phyloP scores from a whole-genome alignment of 2,797 vertebrate genomes.

The Gouania willdenowi region DNA sequence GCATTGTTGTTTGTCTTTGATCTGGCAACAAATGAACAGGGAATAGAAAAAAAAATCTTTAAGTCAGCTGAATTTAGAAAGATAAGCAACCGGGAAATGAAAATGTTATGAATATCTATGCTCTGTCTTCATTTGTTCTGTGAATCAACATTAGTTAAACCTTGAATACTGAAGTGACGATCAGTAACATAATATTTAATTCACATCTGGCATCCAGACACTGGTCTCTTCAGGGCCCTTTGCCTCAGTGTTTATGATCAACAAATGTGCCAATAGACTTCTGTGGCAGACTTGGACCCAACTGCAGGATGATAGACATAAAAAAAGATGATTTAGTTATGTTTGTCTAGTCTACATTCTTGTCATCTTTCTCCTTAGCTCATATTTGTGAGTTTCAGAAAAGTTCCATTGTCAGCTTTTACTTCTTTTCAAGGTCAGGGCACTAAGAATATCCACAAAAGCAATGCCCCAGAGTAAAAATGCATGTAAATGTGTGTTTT shows the following conservation, averaged over 20 bases:
- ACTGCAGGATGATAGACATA: constrained; percentile 27
- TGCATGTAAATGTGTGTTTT: constrained; percentile 6
- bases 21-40: constrained; percentile 54
- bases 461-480: background rate
- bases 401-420: constrained; percentile 17
- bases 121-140: constrained; percentile 9
- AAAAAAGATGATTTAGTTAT: too few relatives aligned
- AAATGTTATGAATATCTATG: constrained; percentile 13
- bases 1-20: constrained; percentile 60
- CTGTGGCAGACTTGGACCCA: constrained; percentile 28
- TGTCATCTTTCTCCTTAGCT: constrained; percentile 22
- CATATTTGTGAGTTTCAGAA: constrained; percentile 10
- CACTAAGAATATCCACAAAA: constrained; percentile 7
- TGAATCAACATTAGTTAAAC: constrained; percentile 28
- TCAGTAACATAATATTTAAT: constrained; percentile 45
- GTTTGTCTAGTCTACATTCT: constrained; percentile 7
- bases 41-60: constrained; percentile 63
- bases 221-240: constrained; percentile 28
- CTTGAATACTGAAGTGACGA: constrained; percentile 44
- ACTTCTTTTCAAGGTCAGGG: too few relatives aligned
- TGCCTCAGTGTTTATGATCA: constrained; percentile 33
- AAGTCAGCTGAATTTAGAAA: constrained; percentile 26
- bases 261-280: constrained; percentile 29
- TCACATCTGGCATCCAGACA: constrained; percentile 73
- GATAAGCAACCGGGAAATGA: constrained; percentile 14